Evolutionary conservation across 2,797 vertebrate genomes (phyloP), one percentile per base, ranked within the genome.

Genomic region (Lithobates sylvaticus): DNA sequence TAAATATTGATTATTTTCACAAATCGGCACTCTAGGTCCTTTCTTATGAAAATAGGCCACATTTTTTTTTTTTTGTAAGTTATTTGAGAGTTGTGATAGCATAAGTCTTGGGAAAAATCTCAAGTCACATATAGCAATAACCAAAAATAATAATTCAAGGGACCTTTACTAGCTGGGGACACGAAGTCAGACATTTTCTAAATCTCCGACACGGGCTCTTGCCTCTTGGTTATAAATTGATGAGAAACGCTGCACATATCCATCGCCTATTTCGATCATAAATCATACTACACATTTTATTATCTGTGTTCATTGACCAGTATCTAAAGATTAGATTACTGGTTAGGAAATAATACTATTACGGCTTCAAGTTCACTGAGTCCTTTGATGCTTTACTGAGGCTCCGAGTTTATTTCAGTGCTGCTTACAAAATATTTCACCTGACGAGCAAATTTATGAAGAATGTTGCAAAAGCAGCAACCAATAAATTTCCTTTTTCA

Each of bases 301-400:
- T 83, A 75, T 67, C 70, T 42, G 70, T 75, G 71, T 47, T 75
- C 81, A 83, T 67, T 75, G 81, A 83, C 81, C 81, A 44, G 70
- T 74, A 74, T 83, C 81, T 73, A 67, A 74, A 83, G 81, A 83
- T 83, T 73, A 13, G 58, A 75, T 75, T 72, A 67, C 36, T 70
- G 68, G 13, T 74, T 64, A 10, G 13, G 42, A 54, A 34, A n/a
- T 70, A 70, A 70, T 21, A 21, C 42, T 54, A 65, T 75, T 50
- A 50, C 12, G 26, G 65, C 64, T 54, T 34, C 67, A 81, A 70
- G 44, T 27, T 70, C 78, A 81, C n/a, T 10, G 39, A 70, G 67
- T 39, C 78, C 70, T 72, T 72, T 72, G 21, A 12, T 65, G 23
- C 61, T 65, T 65, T 65, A 65, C 61, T 65, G 61, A 65, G 21